A percentile compares a stretch with the other conserved stretches of the same genome.
Conservation (phyloP, 2,797 vertebrate genomes). For the Darevskia mixta region DNA sequence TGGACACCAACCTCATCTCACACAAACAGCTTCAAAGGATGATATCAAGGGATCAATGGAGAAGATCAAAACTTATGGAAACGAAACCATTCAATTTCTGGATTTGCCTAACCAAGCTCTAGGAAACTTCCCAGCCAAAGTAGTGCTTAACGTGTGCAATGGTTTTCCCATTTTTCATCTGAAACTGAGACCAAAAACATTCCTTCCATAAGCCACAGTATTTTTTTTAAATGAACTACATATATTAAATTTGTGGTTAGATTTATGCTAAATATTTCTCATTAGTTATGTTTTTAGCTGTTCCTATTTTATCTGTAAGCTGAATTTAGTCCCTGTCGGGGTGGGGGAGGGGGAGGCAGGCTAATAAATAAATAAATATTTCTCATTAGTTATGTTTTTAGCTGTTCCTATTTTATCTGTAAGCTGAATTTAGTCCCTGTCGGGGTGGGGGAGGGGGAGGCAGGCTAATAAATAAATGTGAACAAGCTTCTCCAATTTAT, state of each 20-base stretch:
- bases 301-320: too few relatives aligned
- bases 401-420: too few relatives aligned
- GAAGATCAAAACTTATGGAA: neutral
- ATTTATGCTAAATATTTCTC: neutral
- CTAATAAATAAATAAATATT: neutral
- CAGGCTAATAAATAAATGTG: neutral
- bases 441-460: neutral
- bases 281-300: neutral
- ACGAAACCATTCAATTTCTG: neutral
- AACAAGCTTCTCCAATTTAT: neutral
- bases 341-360: neutral
- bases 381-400: neutral
- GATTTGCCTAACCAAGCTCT: neutral
- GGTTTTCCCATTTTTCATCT: neutral
- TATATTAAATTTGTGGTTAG: neutral
- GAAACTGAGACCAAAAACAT: neutral
- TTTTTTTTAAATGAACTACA: neutral
- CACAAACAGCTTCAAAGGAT: neutral
- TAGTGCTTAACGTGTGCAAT: neutral
- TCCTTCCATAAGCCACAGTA: neutral
- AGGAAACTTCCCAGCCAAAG: neutral
- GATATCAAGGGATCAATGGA: neutral
- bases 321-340: too few relatives aligned
- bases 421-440: too few relatives aligned
- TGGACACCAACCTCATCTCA: neutral